A percentile compares a stretch with the other conserved stretches of the same genome.
These are phyloP conservation scores for Haemorhous mexicanus DNA, from an alignment of 2,113 vertebrate genomes.

Conservation along the genomic window DNA sequence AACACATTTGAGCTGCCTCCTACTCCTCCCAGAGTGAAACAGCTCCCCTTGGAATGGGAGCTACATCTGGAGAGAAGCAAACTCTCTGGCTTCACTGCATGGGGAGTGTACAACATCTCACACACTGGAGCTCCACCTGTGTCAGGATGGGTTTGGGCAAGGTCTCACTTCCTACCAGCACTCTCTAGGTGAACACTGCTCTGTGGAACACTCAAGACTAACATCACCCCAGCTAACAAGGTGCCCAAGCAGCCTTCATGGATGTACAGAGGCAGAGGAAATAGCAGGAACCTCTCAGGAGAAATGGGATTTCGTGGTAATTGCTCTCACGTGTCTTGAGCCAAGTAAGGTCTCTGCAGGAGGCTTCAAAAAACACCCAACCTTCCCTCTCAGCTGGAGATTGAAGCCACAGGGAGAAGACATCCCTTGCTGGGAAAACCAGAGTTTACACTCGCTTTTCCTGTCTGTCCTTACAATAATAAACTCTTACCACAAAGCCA, in stretches of 20 bases:
- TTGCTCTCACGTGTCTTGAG: constrained; percentile 4
- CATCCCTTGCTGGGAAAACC: constrained; percentile 39
- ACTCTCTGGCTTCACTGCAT: not conserved
- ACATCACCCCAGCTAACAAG: not conserved
- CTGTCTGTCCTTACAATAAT: constrained; percentile 23
- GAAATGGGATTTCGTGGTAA: not conserved
- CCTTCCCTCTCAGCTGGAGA: not conserved
- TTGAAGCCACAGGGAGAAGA: constrained; percentile 18
- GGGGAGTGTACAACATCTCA: not conserved
- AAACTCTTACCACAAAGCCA: constrained; percentile 6
- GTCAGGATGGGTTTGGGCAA: not conserved
- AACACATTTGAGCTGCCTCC: not conserved
- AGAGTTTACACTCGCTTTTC: not conserved
- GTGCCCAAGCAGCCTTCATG: not conserved
- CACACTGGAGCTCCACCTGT: not conserved
- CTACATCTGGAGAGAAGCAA: not conserved
- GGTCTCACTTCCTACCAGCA: not conserved
- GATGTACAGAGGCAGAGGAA: not conserved
- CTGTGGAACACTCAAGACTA: not conserved
- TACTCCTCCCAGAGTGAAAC: not conserved
- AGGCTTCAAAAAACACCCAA: constrained; percentile 11
- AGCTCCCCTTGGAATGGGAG: not conserved
- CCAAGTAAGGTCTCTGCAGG: not conserved
- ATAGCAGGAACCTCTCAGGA: not conserved
- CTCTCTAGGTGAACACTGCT: not conserved